Conservation (phyloP, 2,797 vertebrate species). For the Emydoidea blandingii region DNA sequence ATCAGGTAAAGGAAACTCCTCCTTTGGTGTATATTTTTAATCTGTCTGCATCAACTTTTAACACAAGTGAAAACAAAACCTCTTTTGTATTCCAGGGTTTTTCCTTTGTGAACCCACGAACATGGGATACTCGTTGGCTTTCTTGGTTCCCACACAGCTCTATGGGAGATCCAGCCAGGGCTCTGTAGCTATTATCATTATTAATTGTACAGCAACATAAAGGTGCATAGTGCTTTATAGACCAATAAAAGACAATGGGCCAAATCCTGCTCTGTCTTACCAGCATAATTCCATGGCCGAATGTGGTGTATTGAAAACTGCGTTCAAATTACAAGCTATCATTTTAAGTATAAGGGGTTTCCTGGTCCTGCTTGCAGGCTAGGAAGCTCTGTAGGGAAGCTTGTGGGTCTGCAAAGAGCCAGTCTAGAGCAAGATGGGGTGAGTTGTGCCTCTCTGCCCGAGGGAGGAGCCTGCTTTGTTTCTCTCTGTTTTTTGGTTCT, state of each 20-base stretch:
- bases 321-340: background rate
- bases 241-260: background rate
- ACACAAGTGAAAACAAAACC: background rate
- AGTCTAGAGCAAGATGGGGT: background rate
- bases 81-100: background rate
- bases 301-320: background rate
- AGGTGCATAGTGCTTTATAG: background rate
- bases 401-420: background rate
- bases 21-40: background rate
- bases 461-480: background rate
- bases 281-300: background rate
- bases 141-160: background rate
- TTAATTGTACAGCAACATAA: background rate
- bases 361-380: background rate
- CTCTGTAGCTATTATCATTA: rapidly evolving
- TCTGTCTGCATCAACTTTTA: background rate
- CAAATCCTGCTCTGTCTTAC: background rate
- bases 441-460: background rate
- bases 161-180: background rate
- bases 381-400: background rate
- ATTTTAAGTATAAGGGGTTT: background rate
- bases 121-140: background rate
- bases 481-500: background rate
- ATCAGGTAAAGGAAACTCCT: background rate
- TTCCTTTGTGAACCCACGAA: background rate